A percentile compares a stretch with the other conserved stretches of the same genome.
Conservation (phyloP, 2,888 invertebrate species). For the Myopa tessellatipennis region DNA sequence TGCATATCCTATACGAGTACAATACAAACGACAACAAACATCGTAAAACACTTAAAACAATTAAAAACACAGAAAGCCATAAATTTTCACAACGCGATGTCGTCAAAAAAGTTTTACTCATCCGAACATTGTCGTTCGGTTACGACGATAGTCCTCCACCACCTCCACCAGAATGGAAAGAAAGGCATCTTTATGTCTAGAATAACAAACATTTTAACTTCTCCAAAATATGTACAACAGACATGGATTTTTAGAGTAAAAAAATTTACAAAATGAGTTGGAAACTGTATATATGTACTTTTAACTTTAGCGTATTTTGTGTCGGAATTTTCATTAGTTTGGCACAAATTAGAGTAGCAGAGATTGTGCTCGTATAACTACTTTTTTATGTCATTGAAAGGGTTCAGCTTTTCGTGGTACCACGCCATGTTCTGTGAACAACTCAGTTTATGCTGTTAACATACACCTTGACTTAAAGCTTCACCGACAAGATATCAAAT, state of each 20-base stretch:
- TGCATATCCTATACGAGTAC: slow-evolving; percentile 3
- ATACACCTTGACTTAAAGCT: too few relatives aligned
- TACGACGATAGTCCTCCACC: not conserved
- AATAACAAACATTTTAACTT: slow-evolving; percentile 22
- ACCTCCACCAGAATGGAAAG: not conserved
- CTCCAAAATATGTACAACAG: not conserved
- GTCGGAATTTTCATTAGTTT: too few relatives aligned
- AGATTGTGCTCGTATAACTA: too few relatives aligned
- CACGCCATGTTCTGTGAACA: too few relatives aligned
- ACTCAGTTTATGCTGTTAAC: too few relatives aligned
- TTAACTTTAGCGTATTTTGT: not conserved
- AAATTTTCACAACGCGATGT: slow-evolving; percentile 54
- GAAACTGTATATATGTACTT: not conserved
- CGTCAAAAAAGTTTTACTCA: slow-evolving; percentile 48
- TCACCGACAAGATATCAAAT: too few relatives aligned
- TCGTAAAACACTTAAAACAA: slow-evolving; percentile 64
- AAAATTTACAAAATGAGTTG: not conserved
- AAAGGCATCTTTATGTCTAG: slow-evolving; percentile 13
- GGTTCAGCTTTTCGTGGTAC: too few relatives aligned
- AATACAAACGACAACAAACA: slow-evolving; percentile 42
- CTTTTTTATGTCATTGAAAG: too few relatives aligned
- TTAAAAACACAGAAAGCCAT: slow-evolving; percentile 64
- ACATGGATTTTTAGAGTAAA: not conserved
- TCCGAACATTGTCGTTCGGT: not conserved
- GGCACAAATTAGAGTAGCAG: too few relatives aligned